phyloP scores from a whole-genome alignment of 2,797 vertebrate genomes.

The Enteromius fasciolatus region DNA sequence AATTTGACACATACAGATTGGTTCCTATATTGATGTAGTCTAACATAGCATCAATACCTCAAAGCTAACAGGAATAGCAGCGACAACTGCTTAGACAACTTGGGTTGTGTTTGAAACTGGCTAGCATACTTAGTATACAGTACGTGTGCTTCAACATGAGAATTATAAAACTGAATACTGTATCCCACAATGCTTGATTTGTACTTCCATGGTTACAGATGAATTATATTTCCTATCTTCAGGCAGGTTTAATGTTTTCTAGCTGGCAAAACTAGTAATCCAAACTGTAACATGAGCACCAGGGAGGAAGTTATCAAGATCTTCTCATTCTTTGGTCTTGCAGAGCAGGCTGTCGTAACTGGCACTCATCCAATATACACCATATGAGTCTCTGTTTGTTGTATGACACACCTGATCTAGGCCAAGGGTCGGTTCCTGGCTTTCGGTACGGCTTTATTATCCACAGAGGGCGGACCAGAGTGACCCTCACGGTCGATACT shows the following conservation, averaged over 20 bases:
- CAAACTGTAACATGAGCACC: conserved; percentile 20
- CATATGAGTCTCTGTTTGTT: conserved; percentile 41
- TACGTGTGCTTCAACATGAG: background rate
- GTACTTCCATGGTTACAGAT: background rate
- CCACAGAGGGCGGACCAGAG: conserved; percentile 64
- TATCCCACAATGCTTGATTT: background rate
- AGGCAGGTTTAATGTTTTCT: background rate
- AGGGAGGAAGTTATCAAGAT: conserved; percentile 34
- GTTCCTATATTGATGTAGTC: background rate
- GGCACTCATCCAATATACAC: conserved; percentile 23
- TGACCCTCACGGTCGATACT: conserved; percentile 74
- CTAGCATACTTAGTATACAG: background rate
- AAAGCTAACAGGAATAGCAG: background rate
- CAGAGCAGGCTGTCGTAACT: conserved; percentile 20
- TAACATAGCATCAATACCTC: background rate
- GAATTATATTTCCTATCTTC: conserved; percentile 45
- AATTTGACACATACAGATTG: background rate
- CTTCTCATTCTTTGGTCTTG: conserved; percentile 24
- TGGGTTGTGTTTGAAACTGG: conserved; percentile 2
- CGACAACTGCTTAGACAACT: background rate
- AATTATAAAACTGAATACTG: background rate
- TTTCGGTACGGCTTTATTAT: conserved; percentile 73
- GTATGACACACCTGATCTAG: conserved; percentile 56
- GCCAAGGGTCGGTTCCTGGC: conserved; percentile 51
- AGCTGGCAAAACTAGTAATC: conserved; percentile 11